phyloP scores from a whole-genome alignment of 2,888 invertebrate species.

The Blastobasis lacticolella region DNA sequence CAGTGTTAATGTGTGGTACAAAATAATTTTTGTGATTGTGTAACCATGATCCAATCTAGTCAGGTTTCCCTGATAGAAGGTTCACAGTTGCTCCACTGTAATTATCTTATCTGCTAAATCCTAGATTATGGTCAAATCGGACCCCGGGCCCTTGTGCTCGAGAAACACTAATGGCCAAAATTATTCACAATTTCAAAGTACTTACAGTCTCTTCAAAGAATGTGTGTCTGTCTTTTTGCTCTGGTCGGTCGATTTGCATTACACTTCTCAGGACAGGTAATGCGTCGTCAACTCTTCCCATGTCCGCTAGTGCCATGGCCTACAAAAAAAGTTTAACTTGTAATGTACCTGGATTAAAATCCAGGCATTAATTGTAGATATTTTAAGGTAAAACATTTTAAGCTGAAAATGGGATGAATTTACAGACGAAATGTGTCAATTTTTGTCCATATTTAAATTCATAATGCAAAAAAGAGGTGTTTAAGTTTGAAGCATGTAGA shows the following conservation, averaged over 20 bases:
- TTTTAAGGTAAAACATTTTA: too few species aligned
- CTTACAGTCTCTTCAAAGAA: constrained; percentile 78
- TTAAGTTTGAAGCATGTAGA: too few species aligned
- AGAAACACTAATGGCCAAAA: too few species aligned
- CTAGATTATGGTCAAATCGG: too few species aligned
- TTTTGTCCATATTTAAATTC: too few species aligned
- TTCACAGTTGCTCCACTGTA: not conserved
- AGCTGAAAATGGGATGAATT: too few species aligned
- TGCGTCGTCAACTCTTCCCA: constrained; percentile 78
- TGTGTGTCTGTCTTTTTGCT: constrained; percentile 65
- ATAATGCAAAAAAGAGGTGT: too few species aligned
- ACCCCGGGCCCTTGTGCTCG: too few species aligned
- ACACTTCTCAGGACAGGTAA: constrained; percentile 73
- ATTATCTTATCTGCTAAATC: not conserved
- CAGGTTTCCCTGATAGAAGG: not conserved
- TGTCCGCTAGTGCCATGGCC: constrained; percentile 67
- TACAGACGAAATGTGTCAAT: too few species aligned
- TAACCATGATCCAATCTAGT: not conserved
- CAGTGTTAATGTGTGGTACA: not conserved
- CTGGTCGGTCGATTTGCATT: constrained; percentile 71
- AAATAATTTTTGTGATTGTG: not conserved
- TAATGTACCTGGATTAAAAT: too few species aligned
- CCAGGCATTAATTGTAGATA: too few species aligned
- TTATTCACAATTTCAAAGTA: constrained; percentile 10
- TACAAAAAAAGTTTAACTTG: constrained; percentile 19